Evolutionary conservation across 2,888 invertebrate genomes (phyloP), one percentile per base, ranked within the genome.

Genomic region (Pristionchus arcanus): DNA sequence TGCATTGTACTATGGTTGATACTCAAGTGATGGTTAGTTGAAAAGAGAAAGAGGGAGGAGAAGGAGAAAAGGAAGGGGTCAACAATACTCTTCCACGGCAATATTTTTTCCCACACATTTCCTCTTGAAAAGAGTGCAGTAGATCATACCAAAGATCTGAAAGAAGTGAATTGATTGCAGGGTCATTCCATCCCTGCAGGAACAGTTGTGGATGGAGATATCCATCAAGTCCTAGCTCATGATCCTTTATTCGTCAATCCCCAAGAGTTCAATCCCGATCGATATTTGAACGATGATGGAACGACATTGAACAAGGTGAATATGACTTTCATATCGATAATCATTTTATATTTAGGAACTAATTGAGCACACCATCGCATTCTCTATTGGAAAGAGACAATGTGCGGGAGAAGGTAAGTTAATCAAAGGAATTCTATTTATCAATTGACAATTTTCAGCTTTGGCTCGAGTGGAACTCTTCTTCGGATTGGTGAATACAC

Each of bases 371-470:
- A 77, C 77, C 0, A 77, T 77, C 25, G 37, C 77, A 16, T 77
- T 77, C 77, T 77, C 77, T 3, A 77, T 77, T 77, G 77, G 77
- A 37, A 77, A 77, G 77, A 77, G 77, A 37, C 77, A 77, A 25
- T 77, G 77, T 28, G 77, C 77, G 31, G 77, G 77, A 37, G 77
- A 77, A 25, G 77, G 77, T 77, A 37, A 19, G 37, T 25, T 19
- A 21, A 77, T 4, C 2, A 19, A 77, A 25, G n/a, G 25, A 34
- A 25, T 77, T 37, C 34, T 11, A 16, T 77, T 19, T 37, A 34
- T 21, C 34, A 37, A 37, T 77, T 37, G 15, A 37, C 13, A 1
- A 4, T 77, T 2, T 77, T 21, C 34, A 77, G 77, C 37, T 37
- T 25, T 77, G 21, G 77, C 77, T 37, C 77, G 77, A 37, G 77